These are phyloP conservation scores for Vidua macroura DNA, from an alignment of 2,113 vertebrate genomes.

Conservation along the genomic window DNA sequence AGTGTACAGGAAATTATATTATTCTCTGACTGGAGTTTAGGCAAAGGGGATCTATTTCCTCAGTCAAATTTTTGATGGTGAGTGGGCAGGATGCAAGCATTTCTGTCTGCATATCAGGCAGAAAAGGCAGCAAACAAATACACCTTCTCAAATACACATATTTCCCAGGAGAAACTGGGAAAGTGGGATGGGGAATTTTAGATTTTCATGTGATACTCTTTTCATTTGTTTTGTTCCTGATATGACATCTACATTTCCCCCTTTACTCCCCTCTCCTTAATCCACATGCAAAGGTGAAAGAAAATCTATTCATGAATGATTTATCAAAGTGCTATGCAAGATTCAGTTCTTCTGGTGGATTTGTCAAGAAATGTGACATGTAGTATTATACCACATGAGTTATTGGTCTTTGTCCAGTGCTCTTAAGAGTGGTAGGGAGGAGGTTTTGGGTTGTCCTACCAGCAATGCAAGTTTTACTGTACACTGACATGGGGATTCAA, in stretches of 20 bases:
- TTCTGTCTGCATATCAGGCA: accelerated
- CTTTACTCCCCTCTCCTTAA: not conserved
- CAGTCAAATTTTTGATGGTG: not conserved
- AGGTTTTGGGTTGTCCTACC: not conserved
- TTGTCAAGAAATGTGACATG: not conserved
- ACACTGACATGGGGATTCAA: not conserved
- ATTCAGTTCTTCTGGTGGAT: not conserved
- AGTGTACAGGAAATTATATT: not conserved
- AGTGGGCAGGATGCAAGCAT: not conserved
- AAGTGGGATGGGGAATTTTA: not conserved
- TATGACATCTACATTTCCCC: not conserved
- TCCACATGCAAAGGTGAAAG: not conserved
- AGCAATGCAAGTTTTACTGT: not conserved
- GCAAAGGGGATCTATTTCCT: not conserved
- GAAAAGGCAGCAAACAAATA: not conserved
- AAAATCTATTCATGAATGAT: not conserved
- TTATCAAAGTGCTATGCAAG: not conserved
- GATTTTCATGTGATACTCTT: not conserved
- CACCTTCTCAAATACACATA: not conserved
- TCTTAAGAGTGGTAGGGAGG: not conserved
- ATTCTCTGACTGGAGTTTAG: not conserved
- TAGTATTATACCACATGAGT: not conserved
- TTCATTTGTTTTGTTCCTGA: not conserved
- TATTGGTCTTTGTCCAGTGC: not conserved
- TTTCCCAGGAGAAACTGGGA: not conserved